Evolutionary conservation across 2,113 vertebrate genomes (phyloP).

Genomic region (Amia ocellicauda): DNA sequence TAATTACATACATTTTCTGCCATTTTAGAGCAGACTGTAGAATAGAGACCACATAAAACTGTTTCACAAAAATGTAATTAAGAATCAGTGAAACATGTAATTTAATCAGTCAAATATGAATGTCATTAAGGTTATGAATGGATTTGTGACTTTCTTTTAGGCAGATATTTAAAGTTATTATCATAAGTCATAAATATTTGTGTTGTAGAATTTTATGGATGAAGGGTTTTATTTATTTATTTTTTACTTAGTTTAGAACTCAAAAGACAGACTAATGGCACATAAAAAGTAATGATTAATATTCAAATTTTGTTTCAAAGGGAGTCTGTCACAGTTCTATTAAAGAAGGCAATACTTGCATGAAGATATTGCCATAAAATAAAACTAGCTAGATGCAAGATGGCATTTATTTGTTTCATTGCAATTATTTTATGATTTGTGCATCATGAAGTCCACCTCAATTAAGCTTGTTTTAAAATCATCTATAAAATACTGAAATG

Average conservation of each 20-base stretch:
- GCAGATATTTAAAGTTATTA: conserved; percentile 50
- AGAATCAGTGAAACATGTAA: conserved; percentile 82
- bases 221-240: too few species aligned
- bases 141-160: conserved; percentile 42
- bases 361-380: conserved; percentile 15
- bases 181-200: conserved; percentile 23
- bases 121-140: conserved; percentile 68
- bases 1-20: conserved; percentile 65
- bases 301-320: conserved; percentile 13
- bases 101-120: conserved; percentile 77
- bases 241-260: conserved; percentile 23
- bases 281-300: conserved; percentile 26
- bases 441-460: conserved; percentile 40
- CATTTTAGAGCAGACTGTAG: conserved; percentile 56
- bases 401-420: conserved; percentile 41
- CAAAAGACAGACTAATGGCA: conserved; percentile 21
- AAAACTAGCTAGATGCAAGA: conserved; percentile 14
- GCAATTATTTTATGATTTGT: conserved; percentile 46
- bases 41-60: conserved; percentile 73
- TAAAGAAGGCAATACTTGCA: conserved; percentile 3
- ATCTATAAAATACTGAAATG: conserved; percentile 59
- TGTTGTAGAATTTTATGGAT: conserved; percentile 25
- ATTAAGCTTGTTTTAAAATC: conserved; percentile 53
- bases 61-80: conserved; percentile 78
- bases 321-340: conserved; percentile 3